Conservation (phyloP, 2,888 invertebrate genomes). For the Protophormia terraenovae region DNA sequence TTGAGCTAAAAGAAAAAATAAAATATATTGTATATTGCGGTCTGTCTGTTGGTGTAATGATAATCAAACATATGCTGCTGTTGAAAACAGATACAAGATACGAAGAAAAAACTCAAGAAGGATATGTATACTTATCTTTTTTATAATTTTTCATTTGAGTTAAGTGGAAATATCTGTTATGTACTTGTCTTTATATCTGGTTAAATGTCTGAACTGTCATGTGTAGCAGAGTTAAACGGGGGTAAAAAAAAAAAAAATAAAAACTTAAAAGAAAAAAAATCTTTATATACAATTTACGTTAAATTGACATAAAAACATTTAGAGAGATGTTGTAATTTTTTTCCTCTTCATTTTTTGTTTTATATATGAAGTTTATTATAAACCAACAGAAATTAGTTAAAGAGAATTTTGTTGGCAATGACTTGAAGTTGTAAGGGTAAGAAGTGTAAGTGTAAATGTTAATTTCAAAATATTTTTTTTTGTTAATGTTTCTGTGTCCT, state of each 20-base stretch:
- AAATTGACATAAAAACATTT: conserved; percentile 48
- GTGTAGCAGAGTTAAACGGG: conserved; percentile 4
- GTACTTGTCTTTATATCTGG: conserved; percentile 55
- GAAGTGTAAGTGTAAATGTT: neutral
- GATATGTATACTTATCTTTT: neutral
- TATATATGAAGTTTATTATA: neutral
- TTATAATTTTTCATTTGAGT: conserved; percentile 54
- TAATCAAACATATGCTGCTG: conserved; percentile 58
- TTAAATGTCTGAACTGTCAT: conserved; percentile 59
- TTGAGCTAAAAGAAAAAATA: neutral
- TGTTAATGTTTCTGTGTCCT: conserved; percentile 1
- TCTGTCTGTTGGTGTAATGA: neutral
- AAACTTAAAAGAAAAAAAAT: neutral
- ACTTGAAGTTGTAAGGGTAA: neutral
- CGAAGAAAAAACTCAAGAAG: neutral
- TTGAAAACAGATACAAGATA: neutral
- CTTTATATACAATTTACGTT: neutral
- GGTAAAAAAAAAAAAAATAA: neutral
- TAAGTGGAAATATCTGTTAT: conserved; percentile 67
- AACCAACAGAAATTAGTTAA: conserved; percentile 2
- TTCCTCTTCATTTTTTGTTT: neutral
- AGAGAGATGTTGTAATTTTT: neutral
- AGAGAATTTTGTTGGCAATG: neutral
- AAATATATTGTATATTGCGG: neutral
- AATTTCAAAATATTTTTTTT: neutral